These are phyloP conservation scores for Lochmaea capreae DNA, from an alignment of 2,888 invertebrate species.

Conservation along the genomic window DNA sequence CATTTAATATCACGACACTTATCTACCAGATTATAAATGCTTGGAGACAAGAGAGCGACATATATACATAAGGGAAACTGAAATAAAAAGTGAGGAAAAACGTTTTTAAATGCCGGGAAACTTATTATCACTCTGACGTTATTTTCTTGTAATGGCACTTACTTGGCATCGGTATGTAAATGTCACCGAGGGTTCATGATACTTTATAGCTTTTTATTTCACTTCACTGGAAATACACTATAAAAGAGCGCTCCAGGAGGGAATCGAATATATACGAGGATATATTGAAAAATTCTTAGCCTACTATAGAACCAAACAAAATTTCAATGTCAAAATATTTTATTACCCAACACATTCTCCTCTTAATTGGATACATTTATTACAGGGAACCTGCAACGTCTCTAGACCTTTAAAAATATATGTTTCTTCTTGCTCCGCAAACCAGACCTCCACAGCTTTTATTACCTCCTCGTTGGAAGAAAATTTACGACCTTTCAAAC, in stretches of 20 bases:
- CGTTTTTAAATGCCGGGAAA: slow-evolving; percentile 46
- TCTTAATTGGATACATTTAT: no score
- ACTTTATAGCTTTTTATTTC: background rate
- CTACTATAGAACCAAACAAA: no score
- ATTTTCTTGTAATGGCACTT: slow-evolving; percentile 41
- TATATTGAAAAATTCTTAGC: no score
- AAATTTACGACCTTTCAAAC: no score
- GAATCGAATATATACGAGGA: no score
- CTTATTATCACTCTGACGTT: slow-evolving; percentile 35
- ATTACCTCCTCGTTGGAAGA: no score
- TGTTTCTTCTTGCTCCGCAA: no score
- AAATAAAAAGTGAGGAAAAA: slow-evolving; percentile 43
- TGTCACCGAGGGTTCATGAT: background rate
- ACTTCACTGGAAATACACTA: background rate
- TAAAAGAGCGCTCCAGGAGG: background rate
- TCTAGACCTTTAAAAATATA: no score
- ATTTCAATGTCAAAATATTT: no score
- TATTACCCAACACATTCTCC: no score
- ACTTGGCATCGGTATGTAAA: background rate
- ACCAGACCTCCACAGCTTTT: no score
- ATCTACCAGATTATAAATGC: slow-evolving; percentile 22
- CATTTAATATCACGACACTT: slow-evolving; percentile 32
- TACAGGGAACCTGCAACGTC: no score
- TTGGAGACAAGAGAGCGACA: slow-evolving; percentile 14
- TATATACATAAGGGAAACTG: slow-evolving; percentile 19